Base-by-base conservation (phyloP, 1,140 invertebrate genomes). In the Hyles euphorbiae region DNA sequence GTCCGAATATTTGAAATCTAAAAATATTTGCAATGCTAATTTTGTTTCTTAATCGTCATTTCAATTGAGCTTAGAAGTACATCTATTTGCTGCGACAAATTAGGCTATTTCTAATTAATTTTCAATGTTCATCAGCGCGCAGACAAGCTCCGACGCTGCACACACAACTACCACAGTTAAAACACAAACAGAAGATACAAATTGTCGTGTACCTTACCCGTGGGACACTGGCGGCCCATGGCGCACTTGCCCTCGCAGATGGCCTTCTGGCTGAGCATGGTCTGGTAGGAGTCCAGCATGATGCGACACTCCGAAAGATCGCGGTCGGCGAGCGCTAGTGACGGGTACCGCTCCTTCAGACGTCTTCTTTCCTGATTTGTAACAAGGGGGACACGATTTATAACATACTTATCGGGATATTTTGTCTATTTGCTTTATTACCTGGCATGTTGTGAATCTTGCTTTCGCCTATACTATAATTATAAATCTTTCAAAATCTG, bases 171-270 rank as follows among this genome's bases (percentile, higher is more conserved):
- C 44, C 44, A 11, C 9, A 12, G n/a, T 22, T 48, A 48, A 48
- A 12, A 40, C 36, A 40, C 36, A 40, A 10, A 48, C n/a, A 52
- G 34, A 50, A 9, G 34, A 34, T 7, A 9, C 8, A 11, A 34
- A 34, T 52, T 32, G 6, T 46, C 8, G 9, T 54, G 34, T 56
- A 47, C 32, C 63, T 71, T 78, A 83, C 95, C 95, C 61, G 95
- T 96, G 2, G 95, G 95, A 90, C 95, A 96, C 47, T 93, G 92
- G 68, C 95, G 91, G n/a, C 95, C 95, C 90, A 96, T 92, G 5
- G 93, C 90, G 81, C 96, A 97, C 76, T 94, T 94, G 40, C 95
- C 95, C 78, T 96, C 95, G 85, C 96, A 97, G 63, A 96, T 94
- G 68, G 95, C 94, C 40, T 92, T 90, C 34, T 95, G 93, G 58